These are phyloP conservation scores for Lordiphosa mommai DNA, from an alignment of 1,140 invertebrate genomes.

Conservation along the genomic window DNA sequence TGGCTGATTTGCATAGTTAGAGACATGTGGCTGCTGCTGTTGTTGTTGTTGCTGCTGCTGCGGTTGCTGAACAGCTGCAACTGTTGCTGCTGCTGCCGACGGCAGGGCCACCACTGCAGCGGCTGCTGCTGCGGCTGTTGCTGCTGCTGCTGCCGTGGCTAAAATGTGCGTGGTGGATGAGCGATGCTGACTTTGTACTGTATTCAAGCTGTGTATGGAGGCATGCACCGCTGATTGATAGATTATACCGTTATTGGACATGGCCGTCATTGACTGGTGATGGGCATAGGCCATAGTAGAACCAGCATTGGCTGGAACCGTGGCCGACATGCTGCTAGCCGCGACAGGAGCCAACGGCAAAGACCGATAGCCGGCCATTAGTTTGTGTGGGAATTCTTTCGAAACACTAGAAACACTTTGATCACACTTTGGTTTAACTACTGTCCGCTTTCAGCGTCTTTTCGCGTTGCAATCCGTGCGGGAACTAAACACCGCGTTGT, in stretches of 20 bases:
- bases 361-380: conserved; percentile 73
- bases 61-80: conserved; percentile 25
- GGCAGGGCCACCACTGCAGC: conserved; percentile 26
- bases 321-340: conserved; percentile 44
- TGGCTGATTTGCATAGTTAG: conserved; percentile 9
- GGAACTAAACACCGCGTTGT: conserved; percentile 32
- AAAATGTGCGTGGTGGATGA: conserved; percentile 67
- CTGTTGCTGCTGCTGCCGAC: conserved; percentile 19
- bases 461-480: conserved; percentile 36
- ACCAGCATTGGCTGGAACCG: conserved; percentile 39
- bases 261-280: conserved; percentile 75
- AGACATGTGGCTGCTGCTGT: conserved; percentile 18
- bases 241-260: conserved; percentile 79
- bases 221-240: conserved; percentile 79
- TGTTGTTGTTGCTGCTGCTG: conserved; percentile 29
- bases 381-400: background rate
- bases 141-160: conserved; percentile 52
- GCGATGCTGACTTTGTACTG: conserved; percentile 74
- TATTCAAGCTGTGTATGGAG: conserved; percentile 77
- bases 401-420: conserved; percentile 13
- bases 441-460: conserved; percentile 36
- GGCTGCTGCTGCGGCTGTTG: conserved; percentile 46
- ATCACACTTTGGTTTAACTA: conserved; percentile 16
- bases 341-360: conserved; percentile 64
- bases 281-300: conserved; percentile 66